Evolutionary conservation across 2,113 vertebrate species (phyloP).

Genomic region (Lophotis ruficrista): DNA sequence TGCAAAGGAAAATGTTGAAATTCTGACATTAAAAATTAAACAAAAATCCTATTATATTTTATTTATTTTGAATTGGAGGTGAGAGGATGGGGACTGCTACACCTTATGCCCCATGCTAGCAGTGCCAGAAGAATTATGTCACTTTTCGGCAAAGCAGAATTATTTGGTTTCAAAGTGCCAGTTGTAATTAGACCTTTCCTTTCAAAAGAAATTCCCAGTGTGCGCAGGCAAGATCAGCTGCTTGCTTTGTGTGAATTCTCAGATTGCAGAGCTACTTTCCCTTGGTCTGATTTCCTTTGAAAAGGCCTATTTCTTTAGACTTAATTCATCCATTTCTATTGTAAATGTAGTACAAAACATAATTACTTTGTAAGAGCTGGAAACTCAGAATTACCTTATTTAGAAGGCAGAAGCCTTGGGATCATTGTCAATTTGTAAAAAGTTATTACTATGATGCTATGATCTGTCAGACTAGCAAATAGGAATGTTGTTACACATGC

Average conservation of each 20-base stretch:
- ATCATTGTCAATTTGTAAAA: background rate
- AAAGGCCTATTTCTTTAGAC: constrained; percentile 1
- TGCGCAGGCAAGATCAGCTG: constrained; percentile 31
- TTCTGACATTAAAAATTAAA: background rate
- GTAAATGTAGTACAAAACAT: background rate
- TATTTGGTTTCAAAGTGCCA: constrained; percentile 21
- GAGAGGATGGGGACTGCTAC: background rate
- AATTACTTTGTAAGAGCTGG: constrained; percentile 1
- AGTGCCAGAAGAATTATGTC: background rate
- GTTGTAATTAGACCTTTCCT: constrained; percentile 31
- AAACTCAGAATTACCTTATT: background rate
- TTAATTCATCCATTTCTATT: constrained; percentile 26
- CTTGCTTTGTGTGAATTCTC: constrained; percentile 47
- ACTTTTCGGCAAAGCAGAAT: constrained; percentile 9
- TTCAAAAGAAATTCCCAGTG: constrained; percentile 26
- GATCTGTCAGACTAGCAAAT: background rate
- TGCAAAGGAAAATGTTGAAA: background rate
- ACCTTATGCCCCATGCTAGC: background rate
- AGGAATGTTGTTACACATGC: background rate
- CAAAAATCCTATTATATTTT: background rate
- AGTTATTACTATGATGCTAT: background rate
- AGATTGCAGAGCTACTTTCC: background rate
- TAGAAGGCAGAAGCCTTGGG: background rate
- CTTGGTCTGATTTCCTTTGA: background rate
- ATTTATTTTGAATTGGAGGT: background rate